Base-by-base conservation (phyloP, 1,140 invertebrate genomes). In the Bombus sylvicola region DNA sequence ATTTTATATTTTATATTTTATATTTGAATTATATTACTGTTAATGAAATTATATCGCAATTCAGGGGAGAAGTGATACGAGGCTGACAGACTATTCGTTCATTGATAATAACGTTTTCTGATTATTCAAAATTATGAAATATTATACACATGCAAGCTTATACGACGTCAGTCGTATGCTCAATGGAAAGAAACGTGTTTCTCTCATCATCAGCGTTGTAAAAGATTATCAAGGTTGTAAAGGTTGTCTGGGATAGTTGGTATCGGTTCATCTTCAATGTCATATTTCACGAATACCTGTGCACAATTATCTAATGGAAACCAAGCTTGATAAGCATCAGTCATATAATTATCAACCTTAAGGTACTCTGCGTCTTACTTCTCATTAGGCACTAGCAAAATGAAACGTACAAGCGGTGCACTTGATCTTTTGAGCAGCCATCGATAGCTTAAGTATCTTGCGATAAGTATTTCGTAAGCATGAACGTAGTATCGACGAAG, bases 261-360 rank as follows among this genome's bases (percentile, higher is more conserved):
- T 47, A 79, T 43, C 41, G 39, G 41, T 5, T 47, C 41, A 43
- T 79, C 62, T 34, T 47, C 31, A 6, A 28, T 22, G 39, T 47
- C n/a, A 64, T 41, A 78, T 79, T 66, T 66, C n/a, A 31, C 15
- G 59, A 47, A 66, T 34, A 31, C 31, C 41, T 0, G 12, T 79
- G 77, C 13, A 68, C 62, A 68, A 79, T 68, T 79, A 79, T 79
- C 77, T 47, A 79, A n/a, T 47, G 62, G 41, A 79, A 68, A 68
- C 31, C 34, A 47, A 12, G 41, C 1, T 28, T 25, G 77, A 79
- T 47, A 79, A 68, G 0, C 12, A 79, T 79, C 77, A 47, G 10
- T 31, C 31, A 25, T 79, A 47, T 68, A 79, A 37, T n/a, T 37
- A 28, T n/a, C n/a, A 79, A 28, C 39, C 1, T 28, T 25, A n/a